Evolutionary conservation across 2,888 invertebrate genomes (phyloP).

Genomic region (Toxonevra muliebris): DNA sequence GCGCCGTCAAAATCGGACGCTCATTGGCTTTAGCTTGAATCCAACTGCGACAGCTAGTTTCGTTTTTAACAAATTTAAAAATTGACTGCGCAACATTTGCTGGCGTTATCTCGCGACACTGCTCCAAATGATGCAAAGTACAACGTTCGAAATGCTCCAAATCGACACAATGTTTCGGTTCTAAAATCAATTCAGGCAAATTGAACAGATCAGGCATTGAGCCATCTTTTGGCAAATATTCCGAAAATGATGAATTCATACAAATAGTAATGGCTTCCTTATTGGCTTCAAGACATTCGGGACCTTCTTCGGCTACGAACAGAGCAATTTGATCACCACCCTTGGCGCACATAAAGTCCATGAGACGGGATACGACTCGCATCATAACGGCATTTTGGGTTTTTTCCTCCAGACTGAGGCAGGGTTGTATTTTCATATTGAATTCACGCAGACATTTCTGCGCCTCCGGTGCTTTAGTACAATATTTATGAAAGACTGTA

Average conservation of each 20-base stretch:
- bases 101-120: slow-evolving; percentile 78
- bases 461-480: slow-evolving; percentile 66
- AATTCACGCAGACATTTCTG: slow-evolving; percentile 70
- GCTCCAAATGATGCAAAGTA: slow-evolving; percentile 65
- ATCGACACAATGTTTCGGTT: slow-evolving; percentile 65
- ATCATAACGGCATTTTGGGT: slow-evolving; percentile 70
- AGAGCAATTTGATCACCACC: slow-evolving; percentile 84
- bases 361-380: slow-evolving; percentile 73
- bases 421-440: slow-evolving; percentile 70
- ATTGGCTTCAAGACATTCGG: slow-evolving; percentile 75
- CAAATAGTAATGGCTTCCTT: slow-evolving; percentile 72
- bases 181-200: slow-evolving; percentile 71
- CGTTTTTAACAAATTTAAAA: slow-evolving; percentile 75
- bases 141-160: slow-evolving; percentile 59
- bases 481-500: slow-evolving; percentile 78
- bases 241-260: slow-evolving; percentile 70
- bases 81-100: slow-evolving; percentile 82
- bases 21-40: slow-evolving; percentile 47
- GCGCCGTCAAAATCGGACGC: slow-evolving; percentile 46
- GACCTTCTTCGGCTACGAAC: slow-evolving; percentile 83
- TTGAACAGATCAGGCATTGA: slow-evolving; percentile 51
- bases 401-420: slow-evolving; percentile 72
- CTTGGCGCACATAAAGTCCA: slow-evolving; percentile 78
- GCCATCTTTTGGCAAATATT: slow-evolving; percentile 66
- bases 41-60: slow-evolving; percentile 69